Base-by-base conservation (phyloP, 1,140 invertebrate species). In the Sogatella furcifera region DNA sequence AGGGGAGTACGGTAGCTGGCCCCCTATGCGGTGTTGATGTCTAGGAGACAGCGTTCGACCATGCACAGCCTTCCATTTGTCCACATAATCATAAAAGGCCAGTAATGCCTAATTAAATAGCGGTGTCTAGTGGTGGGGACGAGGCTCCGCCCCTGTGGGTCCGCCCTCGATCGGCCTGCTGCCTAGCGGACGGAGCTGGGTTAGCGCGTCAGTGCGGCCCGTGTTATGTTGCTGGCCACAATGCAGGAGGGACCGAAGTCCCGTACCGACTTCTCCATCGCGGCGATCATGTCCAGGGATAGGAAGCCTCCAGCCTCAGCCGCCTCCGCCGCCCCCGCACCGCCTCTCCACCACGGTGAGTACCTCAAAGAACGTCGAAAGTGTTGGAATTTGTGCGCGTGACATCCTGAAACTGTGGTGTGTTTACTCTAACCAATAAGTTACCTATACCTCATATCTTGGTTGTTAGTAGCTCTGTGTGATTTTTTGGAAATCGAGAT, bases 31-130 rank as follows among this genome's bases (percentile, higher is more conserved):
- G 46, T 49, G 46, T 49, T 49, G 46, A 49, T 49, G 46, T 49
- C 46, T 49, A 49, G 15, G 21, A 9, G 46, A 49, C 46, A 1
- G 15, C 46, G 46, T 38, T 38, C 34, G 11, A 38, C 34, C 34
- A 38, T 38, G 34, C 34, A 38, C 34, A 38, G 46, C 15, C 46
- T 49, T 49, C 46, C 46, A 49, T 49, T 49, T 49, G 46, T 49
- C 46, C 46, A 49, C 46, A 49, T 49, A 49, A 49, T 22, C 21
- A 17, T 19, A 19, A 49, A 44, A 44, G 17, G 43, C 14, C 43
- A 44, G 43, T 44, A 44, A 49, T 49, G 46, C 46, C 21, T 49
- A 49, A 49, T 49, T 49, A 49, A 49, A 49, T 49, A 49, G 46
- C 8, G 15, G 1, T 5, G 46, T 6, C 11, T 6, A 5, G 15